Conservation (phyloP, 2,113 vertebrate species). For the Alethe castanea region DNA sequence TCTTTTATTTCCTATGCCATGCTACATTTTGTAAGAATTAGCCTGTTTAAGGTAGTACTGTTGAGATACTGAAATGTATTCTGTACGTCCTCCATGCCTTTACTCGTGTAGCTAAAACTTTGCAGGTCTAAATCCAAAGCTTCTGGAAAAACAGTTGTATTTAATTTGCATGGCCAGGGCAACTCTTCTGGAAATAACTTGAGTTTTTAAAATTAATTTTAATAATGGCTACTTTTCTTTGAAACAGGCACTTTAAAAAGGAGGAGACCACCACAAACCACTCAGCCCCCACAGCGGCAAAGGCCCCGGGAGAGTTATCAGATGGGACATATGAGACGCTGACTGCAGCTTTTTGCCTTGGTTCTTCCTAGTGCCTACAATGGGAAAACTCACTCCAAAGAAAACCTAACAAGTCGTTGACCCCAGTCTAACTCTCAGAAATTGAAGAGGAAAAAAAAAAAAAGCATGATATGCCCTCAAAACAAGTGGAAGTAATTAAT, state of each 20-base stretch:
- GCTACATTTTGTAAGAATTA: neutral
- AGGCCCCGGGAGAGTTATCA: conserved; percentile 86
- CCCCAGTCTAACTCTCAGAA: conserved; percentile 71
- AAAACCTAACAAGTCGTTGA: conserved; percentile 86
- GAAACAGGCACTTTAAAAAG: conserved; percentile 89
- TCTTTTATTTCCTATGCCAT: neutral
- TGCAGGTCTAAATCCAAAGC: neutral
- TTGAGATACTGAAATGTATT: neutral
- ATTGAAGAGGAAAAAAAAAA: conserved; percentile 37
- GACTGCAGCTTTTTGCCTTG: conserved; percentile 87
- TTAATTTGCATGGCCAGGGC: neutral
- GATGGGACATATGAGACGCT: conserved; percentile 91
- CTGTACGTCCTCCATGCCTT: neutral
- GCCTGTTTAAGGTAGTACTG: neutral
- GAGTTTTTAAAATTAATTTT: neutral
- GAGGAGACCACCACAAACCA: conserved; percentile 81
- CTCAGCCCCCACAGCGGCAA: conserved; percentile 85
- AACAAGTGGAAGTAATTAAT: conserved; percentile 66
- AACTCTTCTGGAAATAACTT: neutral
- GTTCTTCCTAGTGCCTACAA: conserved; percentile 96
- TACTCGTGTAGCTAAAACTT: neutral
- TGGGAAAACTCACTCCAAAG: conserved; percentile 96
- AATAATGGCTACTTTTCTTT: neutral
- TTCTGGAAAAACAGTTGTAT: neutral
- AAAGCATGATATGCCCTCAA: conserved; percentile 67